Evolutionary conservation across 2,797 vertebrate genomes (phyloP), one percentile per base, ranked within the genome.

Genomic region (Acropternis orthonyx): DNA sequence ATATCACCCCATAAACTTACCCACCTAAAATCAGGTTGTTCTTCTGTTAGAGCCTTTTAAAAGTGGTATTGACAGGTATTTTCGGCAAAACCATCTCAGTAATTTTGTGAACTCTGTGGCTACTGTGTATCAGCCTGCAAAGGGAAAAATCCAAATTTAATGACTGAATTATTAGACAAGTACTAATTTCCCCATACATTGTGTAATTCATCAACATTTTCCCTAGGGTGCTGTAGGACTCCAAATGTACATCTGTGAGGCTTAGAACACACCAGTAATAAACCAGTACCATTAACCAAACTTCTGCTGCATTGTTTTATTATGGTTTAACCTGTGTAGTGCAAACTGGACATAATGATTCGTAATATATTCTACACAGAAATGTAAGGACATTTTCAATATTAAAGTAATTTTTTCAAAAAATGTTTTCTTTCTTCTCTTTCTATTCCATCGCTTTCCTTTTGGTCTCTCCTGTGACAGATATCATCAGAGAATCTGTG

Each of bases 51-150:
- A 75, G 44, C 61, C 79, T 95, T 94, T 89, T 75, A 87, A 66
- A 92, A 78, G 59, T 89, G 16, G 75, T 91, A 85, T 56, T 6
- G 18, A 95, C 88, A 92, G 78, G 74, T 86, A 84, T 66, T 94
- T 92, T 81, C 63, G 1, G 73, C 79, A 93, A 89, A 93, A 94
- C 30, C 87, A 95, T 95, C 93, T 92, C 93, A 72, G 74, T 65
- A 46, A 81, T 83, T 94, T 80, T 84, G 65, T 88, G 61, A 86
- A 65, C 65, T 86, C 58, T 87, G 62, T 85, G 81, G 81, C 92
- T 94, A 85, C 65, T 84, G 41, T 78, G 39, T 81, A 34, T 84
- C 85, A 76, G 75, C 93, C 95, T 96, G 95, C 75, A 92, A 97
- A 93, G 82, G 41, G 69, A 82, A 89, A 94, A 95, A 91, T 85